Evolutionary conservation across 2,888 invertebrate genomes (phyloP), one percentile per base, ranked within the genome.

Genomic region (Entomobrya multifasciata): DNA sequence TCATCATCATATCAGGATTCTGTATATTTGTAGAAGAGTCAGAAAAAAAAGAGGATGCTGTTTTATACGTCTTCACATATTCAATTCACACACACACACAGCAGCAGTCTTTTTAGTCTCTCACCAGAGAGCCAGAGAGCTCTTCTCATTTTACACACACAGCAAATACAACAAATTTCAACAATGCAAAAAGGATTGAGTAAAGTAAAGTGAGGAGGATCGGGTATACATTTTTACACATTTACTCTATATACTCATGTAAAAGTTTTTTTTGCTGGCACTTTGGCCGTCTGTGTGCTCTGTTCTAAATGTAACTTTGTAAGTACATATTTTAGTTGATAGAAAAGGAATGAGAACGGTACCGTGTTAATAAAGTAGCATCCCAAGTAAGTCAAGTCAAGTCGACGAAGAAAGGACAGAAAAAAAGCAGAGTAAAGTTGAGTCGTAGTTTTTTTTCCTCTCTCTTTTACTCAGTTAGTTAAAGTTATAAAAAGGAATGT

Each of bases 391-490:
- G 8, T 8, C 36, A 36, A 36, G 36, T 36, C 36, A 36, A 36
- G 5, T 36, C 36, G 41, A 15, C 17, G 65, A 65, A 65, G 65
- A 65, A 65, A 65, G 65, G 65, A 27, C 30, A 65, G 65, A 30
- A 36, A 65, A 36, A 65, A 25, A 36, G 30, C 60, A n/a, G 60
- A 27, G 57, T 8, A 41, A 36, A 65, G 20, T 10, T 62, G 65
- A 65, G 65, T 65, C 65, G 65, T 65, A 65, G 65, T 65, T 65
- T 65, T n/a, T n/a, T 62, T 65, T 65, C 65, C 65, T 65, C 60
- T 60, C 60, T 60, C 60, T 60, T 60, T 60, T 60, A 27, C 30
- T 60, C 30, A 15, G 13, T 60, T 60, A 57, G 25, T 3, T 47
- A n/a, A 15, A 47, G 44, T 10, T 6, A 44, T 6, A 44, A 11